Base-by-base conservation (phyloP, 2,888 invertebrate genomes). In the Sicus ferrugineus region DNA sequence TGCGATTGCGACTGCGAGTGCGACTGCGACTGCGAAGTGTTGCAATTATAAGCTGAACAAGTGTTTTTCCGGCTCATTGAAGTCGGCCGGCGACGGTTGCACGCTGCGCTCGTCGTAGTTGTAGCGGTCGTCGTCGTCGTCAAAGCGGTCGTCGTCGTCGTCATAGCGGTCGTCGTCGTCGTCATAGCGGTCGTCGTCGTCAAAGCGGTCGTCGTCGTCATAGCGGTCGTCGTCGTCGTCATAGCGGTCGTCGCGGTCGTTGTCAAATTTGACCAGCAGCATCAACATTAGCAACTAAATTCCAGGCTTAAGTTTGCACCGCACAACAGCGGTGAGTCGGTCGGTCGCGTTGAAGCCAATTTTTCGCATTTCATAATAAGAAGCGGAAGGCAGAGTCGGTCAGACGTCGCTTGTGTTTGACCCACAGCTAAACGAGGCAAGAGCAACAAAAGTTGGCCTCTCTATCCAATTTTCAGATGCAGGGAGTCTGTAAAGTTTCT, bases 21-120 rank as follows among this genome's bases (percentile, higher is more conserved):
- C 54, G 3, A 54, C 19, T 26, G 54, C 26, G 14, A n/a, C n/a
- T n/a, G 30, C n/a, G 30, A 52, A 54, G 38, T 65, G 65, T 65
- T 52, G 54, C 31, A 65, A 65, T 65, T 65, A 65, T 54, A 26
- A 65, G 26, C 54, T 65, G n/a, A 65, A 65, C 65, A 65, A 65
- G 65, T 65, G 65, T 65, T 65, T 65, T 54, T 26, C n/a, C 16
- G 34, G n/a, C 9, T 16, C 14, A 2, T 11, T 23, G 19, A 14
- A 19, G 16, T 62, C 46, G 11, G 26, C 5, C 63, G 31, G 28
- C 30, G 14, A n/a, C 42, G 42, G 42, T 4, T 42, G 16, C 9
- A 9, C 4, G 2, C 42, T 42, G 42, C n/a, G 14, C 16, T 16
- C 14, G 42, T 16, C n/a, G 34, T 34, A 7, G 34, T 34, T 34